Evolutionary conservation across 1,140 invertebrate species (phyloP).

Genomic region (Eupristina koningsbergeri): DNA sequence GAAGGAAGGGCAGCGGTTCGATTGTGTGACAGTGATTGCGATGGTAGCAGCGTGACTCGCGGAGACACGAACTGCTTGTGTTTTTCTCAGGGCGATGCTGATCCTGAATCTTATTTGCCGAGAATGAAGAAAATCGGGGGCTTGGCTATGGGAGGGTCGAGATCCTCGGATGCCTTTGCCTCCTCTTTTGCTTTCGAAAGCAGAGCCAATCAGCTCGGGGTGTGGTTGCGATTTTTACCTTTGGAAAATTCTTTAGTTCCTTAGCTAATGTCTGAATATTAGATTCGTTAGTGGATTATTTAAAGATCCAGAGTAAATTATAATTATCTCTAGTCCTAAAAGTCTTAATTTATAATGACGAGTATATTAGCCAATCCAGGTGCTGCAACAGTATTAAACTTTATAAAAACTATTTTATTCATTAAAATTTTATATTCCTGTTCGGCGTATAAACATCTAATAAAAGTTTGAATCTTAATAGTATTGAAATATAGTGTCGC

Average conservation of each 20-base stretch:
- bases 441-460: too few relatives aligned
- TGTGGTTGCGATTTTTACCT: not conserved
- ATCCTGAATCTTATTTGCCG: not conserved
- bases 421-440: too few relatives aligned
- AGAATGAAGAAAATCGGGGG: not conserved
- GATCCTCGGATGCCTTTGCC: not conserved
- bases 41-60: not conserved
- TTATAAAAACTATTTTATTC: too few relatives aligned
- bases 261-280: not conserved
- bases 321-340: too few relatives aligned
- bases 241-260: not conserved
- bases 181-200: not conserved
- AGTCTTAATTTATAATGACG: too few relatives aligned
- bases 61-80: not conserved
- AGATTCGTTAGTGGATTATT: too few relatives aligned
- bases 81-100: not conserved
- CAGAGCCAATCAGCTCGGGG: not conserved
- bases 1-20: not conserved
- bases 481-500: too few relatives aligned
- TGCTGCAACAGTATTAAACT: too few relatives aligned
- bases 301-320: too few relatives aligned
- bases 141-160: conserved; percentile 8
- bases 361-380: too few relatives aligned
- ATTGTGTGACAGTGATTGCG: not conserved
- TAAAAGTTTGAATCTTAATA: too few relatives aligned